Evolutionary conservation across 2,797 vertebrate genomes (phyloP).

Genomic region (Notamacropus eugenii): DNA sequence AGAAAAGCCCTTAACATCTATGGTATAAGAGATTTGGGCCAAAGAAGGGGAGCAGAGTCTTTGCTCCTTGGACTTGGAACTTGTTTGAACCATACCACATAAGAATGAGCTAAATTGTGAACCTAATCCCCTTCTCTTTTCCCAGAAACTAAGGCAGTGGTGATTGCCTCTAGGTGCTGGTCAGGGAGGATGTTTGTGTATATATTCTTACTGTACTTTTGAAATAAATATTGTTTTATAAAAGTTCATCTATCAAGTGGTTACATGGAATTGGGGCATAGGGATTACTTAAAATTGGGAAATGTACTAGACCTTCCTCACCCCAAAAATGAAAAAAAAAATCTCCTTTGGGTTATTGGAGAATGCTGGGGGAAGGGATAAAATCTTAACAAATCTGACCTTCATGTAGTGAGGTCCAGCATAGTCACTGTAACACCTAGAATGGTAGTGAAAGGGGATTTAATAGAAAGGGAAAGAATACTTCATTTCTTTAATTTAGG

Average conservation of each 20-base stretch:
- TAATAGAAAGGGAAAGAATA: not conserved
- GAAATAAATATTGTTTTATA: not conserved
- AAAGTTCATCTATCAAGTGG: not conserved
- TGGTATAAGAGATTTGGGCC: not conserved
- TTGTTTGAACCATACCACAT: not conserved
- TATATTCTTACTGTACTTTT: not conserved
- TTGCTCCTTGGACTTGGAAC: not conserved
- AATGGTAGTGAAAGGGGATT: not conserved
- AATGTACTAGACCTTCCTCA: not conserved
- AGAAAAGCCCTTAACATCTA: not conserved
- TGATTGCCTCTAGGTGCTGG: not conserved
- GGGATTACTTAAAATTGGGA: not conserved
- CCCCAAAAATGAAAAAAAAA: not conserved
- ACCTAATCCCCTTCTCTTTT: not conserved
- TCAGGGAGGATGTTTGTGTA: not conserved
- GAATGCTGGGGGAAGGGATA: not conserved
- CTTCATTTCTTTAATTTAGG: not conserved
- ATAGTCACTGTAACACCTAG: not conserved
- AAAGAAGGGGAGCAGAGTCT: not conserved
- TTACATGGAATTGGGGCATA: not conserved
- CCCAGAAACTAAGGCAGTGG: not conserved
- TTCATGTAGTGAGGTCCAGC: not conserved
- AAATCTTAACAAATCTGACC: not conserved
- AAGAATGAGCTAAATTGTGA: not conserved
- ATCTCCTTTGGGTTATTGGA: not conserved